These are phyloP conservation scores for Leptothorax acervorum DNA, from an alignment of 2,888 invertebrate genomes.

Conservation along the genomic window DNA sequence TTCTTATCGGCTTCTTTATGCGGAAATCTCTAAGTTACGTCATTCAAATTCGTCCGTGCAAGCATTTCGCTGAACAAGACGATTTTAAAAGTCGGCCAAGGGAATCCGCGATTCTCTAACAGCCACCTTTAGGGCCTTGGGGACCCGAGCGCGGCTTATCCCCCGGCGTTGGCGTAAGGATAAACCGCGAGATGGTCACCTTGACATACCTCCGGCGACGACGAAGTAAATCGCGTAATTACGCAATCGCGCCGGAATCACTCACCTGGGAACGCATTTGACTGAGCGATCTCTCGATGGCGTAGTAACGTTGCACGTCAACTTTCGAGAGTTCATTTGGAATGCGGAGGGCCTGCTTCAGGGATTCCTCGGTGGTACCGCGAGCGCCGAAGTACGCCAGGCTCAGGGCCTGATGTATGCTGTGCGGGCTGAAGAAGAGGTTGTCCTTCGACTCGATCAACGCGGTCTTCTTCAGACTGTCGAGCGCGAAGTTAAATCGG, in stretches of 20 bases:
- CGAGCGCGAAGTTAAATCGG: constrained; percentile 90
- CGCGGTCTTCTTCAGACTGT: constrained; percentile 90
- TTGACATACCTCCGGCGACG: constrained; percentile 73
- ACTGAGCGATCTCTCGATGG: constrained; percentile 89
- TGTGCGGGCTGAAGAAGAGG: constrained; percentile 95
- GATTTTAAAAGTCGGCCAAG: constrained; percentile 23
- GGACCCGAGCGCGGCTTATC: neutral
- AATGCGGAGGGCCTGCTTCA: constrained; percentile 89
- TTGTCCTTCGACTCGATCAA: constrained; percentile 90
- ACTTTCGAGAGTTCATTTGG: constrained; percentile 89
- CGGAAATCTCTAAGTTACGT: neutral
- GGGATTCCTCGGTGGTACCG: constrained; percentile 89
- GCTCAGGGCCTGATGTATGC: constrained; percentile 92
- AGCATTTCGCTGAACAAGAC: neutral
- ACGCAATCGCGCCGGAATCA: constrained; percentile 41
- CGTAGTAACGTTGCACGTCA: constrained; percentile 91
- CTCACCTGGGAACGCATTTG: constrained; percentile 63
- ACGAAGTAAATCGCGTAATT: constrained; percentile 35
- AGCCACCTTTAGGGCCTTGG: constrained; percentile 11
- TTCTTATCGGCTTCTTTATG: neutral
- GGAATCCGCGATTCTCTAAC: neutral
- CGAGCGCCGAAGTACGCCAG: constrained; percentile 93
- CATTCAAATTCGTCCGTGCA: neutral
- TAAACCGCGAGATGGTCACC: constrained; percentile 62
- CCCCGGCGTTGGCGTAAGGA: constrained; percentile 34